Conservation (phyloP, 2,113 vertebrate species). For the Mesoclemmys tuberculata region DNA sequence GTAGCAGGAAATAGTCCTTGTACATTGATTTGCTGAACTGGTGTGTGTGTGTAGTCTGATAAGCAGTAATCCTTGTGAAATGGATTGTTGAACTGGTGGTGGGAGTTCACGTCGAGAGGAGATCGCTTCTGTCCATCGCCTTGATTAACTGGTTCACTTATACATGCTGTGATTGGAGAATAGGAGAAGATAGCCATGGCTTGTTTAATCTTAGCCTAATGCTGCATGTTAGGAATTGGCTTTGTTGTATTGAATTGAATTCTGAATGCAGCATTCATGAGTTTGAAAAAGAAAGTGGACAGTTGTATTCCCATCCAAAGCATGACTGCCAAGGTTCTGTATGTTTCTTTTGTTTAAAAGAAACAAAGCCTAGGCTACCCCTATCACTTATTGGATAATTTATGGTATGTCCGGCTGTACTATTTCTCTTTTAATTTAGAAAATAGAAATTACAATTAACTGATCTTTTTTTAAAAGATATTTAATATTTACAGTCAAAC, state of each 20-base stretch:
- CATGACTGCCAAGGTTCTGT: background rate
- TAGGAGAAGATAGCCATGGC: accelerated
- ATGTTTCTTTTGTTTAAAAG: background rate
- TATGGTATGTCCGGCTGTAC: background rate
- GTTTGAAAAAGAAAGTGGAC: background rate
- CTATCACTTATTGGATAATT: background rate
- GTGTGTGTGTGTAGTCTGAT: accelerated
- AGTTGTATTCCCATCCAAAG: background rate
- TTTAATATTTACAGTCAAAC: background rate
- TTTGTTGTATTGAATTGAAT: background rate
- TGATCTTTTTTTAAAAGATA: background rate
- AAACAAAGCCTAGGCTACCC: background rate
- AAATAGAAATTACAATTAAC: background rate
- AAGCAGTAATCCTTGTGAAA: background rate
- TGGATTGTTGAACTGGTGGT: background rate
- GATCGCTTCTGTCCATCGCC: accelerated
- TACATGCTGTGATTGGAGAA: background rate
- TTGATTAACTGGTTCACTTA: background rate
- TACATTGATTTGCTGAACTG: background rate
- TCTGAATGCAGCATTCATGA: background rate
- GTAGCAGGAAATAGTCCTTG: no score
- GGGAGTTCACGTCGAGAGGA: background rate
- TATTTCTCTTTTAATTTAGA: background rate
- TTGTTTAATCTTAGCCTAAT: background rate
- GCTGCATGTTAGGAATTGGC: background rate